Evolutionary conservation across 2,888 invertebrate species (phyloP), one percentile per base, ranked within the genome.

Genomic region (Aspidiotus rigidus): DNA sequence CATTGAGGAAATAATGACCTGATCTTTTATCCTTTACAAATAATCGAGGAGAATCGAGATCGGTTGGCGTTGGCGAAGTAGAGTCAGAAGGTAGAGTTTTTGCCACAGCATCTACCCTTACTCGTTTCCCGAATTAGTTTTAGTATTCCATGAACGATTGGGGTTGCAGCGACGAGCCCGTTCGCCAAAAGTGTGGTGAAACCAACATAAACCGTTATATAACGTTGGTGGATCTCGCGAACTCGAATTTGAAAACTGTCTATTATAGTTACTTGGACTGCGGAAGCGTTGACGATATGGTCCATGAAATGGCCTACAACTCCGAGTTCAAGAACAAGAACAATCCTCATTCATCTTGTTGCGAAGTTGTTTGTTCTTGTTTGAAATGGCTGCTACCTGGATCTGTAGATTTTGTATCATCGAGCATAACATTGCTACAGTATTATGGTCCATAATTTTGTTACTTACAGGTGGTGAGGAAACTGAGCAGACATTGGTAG

Each of bases 1-100:
- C 56, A 56, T 13, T 15, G 8, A 56, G 16, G 56, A 56, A 56
- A 56, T 44, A 44, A 44, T 44, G 49, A 44, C 49, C 49, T 44
- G 49, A 44, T 44, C 11, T 44, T 44, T 44, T 44, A 11, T 44
- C 49, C 11, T 44, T 44, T 44, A 44, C 49, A 11, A 10, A 44
- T 11, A 44, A 44, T 44, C 49, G 8, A 8, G 49, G 49, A 44
- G 49, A 44, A 44, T 8, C 49, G 11, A 44, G 9, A 44, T 44
- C 49, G 11, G 8, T 11, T 44, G 49, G 49, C n/a, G n/a, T n/a
- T n/a, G n/a, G n/a, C 49, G 49, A 44, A 44, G 11, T 44, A 44
- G 8, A 11, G 49, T 44, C 49, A 10, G 49, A 8, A 11, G 49
- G 49, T 44, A 44, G 11, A 44, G 49, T 11, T 8, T 44, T 44